Percentiles rank a stretch among this genome's conserved stretches.
Evolutionary conservation across 1,140 invertebrate species (phyloP).

Genomic region (Gonioctena quinquepunctata): DNA sequence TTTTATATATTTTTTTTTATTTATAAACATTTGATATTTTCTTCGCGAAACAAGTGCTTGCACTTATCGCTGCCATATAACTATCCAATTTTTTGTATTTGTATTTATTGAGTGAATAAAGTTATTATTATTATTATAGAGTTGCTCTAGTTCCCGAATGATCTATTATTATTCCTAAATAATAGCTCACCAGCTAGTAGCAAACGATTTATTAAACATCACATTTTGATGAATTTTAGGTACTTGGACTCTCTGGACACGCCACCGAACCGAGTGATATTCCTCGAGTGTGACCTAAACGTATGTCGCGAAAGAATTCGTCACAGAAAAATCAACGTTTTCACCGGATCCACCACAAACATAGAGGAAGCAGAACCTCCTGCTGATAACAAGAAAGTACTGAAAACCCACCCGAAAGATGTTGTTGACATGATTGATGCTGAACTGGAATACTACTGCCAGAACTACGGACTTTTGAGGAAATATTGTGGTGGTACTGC

Average conservation of each 20-base stretch:
- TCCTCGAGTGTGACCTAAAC: slow-evolving; percentile 50
- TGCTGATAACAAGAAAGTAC: slow-evolving; percentile 27
- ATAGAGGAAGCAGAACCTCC: slow-evolving; percentile 18
- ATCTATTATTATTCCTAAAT: no score
- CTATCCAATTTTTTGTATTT: no score
- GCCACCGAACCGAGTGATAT: slow-evolving; percentile 61
- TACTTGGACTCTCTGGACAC: slow-evolving; percentile 61
- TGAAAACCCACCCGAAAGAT: slow-evolving; percentile 48
- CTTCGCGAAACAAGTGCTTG: no score
- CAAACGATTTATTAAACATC: no score
- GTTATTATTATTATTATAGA: no score
- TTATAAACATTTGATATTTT: no score
- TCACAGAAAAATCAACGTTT: slow-evolving; percentile 38
- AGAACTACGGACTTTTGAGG: slow-evolving; percentile 48
- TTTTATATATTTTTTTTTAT: no score
- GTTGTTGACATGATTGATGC: slow-evolving; percentile 37
- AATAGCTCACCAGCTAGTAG: no score
- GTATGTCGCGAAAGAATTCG: slow-evolving; percentile 45
- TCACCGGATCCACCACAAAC: slow-evolving; percentile 39
- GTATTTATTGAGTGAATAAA: no score
- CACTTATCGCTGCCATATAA: no score
- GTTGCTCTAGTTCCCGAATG: no score
- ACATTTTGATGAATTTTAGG: not conserved
- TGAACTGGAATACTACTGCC: slow-evolving; percentile 48
- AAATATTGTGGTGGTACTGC: slow-evolving; percentile 51